Conservation (phyloP, 2,888 invertebrate genomes). For the Drosophila maculinotata region DNA sequence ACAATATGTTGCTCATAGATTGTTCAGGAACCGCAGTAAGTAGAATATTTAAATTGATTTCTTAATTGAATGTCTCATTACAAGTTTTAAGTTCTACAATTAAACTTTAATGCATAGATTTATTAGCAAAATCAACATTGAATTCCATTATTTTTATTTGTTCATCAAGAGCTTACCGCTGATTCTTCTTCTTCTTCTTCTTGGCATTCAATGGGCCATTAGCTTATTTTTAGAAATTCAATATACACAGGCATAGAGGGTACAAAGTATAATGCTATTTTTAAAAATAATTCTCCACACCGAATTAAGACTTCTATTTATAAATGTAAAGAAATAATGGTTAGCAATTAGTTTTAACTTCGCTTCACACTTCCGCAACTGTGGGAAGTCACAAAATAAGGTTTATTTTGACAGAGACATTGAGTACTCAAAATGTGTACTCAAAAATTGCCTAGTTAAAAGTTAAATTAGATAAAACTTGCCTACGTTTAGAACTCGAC, state of each 20-base stretch:
- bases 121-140: slow-evolving; percentile 48
- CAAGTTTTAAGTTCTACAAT: slow-evolving; percentile 32
- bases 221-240: slow-evolving; percentile 50
- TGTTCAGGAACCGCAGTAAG: not conserved
- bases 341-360: slow-evolving; percentile 58
- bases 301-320: slow-evolving; percentile 60
- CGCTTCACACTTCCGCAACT: slow-evolving; percentile 53
- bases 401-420: slow-evolving; percentile 12
- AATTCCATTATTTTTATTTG: slow-evolving; percentile 47
- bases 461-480: slow-evolving; percentile 10
- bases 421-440: slow-evolving; percentile 7
- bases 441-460: not conserved
- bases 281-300: slow-evolving; percentile 50
- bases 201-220: slow-evolving; percentile 15
- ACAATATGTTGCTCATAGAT: not conserved
- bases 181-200: slow-evolving; percentile 15
- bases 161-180: slow-evolving; percentile 17
- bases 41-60: slow-evolving; percentile 38
- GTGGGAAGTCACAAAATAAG: slow-evolving; percentile 42
- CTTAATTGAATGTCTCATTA: slow-evolving; percentile 29
- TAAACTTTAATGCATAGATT: slow-evolving; percentile 53
- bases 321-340: slow-evolving; percentile 70
- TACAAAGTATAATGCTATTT: slow-evolving; percentile 42
- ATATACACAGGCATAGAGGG: slow-evolving; percentile 32
- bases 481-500: slow-evolving; percentile 38